A percentile compares a stretch with the other conserved stretches of the same genome.
Evolutionary conservation across 2,888 invertebrate genomes (phyloP).

Genomic region (Empis stercorea): DNA sequence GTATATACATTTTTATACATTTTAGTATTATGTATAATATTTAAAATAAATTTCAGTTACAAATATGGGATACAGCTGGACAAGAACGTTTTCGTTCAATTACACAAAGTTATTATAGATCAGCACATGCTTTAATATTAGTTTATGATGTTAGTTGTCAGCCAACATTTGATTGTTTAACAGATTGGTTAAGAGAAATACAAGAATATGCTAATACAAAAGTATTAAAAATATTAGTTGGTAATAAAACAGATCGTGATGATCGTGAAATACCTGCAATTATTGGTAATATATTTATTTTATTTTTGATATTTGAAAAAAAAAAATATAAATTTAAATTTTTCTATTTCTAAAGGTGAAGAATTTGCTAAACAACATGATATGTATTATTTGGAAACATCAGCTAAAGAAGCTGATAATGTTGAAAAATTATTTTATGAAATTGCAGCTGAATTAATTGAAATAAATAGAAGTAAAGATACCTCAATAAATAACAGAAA

Average conservation of each 20-base stretch:
- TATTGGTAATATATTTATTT: slow-evolving; percentile 34
- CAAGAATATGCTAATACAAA: slow-evolving; percentile 95
- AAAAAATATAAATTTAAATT: too few species aligned
- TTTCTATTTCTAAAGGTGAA: slow-evolving; percentile 66
- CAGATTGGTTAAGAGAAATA: slow-evolving; percentile 94
- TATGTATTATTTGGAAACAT: slow-evolving; percentile 97
- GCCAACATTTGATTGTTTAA: slow-evolving; percentile 92
- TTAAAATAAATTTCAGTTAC: slow-evolving; percentile 51
- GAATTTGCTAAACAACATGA: slow-evolving; percentile 91
- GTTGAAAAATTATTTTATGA: slow-evolving; percentile 94
- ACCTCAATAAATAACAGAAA: slow-evolving; percentile 26
- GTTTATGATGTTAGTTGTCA: slow-evolving; percentile 97
- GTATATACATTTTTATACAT: slow-evolving; percentile 35
- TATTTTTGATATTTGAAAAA: not conserved
- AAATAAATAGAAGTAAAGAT: slow-evolving; percentile 76
- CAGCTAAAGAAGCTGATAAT: slow-evolving; percentile 95
- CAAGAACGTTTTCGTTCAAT: slow-evolving; percentile 95
- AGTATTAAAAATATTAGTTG: slow-evolving; percentile 87
- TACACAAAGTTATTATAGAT: slow-evolving; percentile 88
- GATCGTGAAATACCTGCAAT: slow-evolving; percentile 56
- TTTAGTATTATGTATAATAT: not conserved
- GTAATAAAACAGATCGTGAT: slow-evolving; percentile 96
- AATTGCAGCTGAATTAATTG: slow-evolving; percentile 86
- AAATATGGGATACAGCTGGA: slow-evolving; percentile 99
- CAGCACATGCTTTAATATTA: slow-evolving; percentile 91